Base-by-base conservation (phyloP, 64 coral and sea anemone genomes). In the Trachythela sp. region DNA sequence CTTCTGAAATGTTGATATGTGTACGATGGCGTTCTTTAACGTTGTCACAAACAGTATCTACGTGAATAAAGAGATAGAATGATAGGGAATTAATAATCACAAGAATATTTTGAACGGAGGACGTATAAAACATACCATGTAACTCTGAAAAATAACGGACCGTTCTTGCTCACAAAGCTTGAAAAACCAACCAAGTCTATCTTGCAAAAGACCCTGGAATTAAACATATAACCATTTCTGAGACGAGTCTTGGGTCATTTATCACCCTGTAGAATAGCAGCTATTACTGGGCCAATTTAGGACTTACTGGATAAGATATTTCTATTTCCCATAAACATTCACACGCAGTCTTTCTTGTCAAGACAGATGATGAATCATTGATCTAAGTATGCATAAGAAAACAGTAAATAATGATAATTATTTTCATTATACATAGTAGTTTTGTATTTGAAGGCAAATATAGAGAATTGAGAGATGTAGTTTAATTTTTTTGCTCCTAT, bases 241-340 rank as follows among this genome's bases (percentile, higher is more conserved):
- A 22, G 24, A 72, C 9, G 11, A 24, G 10, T 31, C 68, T 31
- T 14, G 29, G 29, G 17, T 2, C 17, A 72, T 24, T 1, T 2
- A 72, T 26, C 17, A 2, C 68, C 20, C 5, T n/a, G 15, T n/a
- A 2, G 5, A 68, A 6, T 6, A 68, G 18, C 59, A 68, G 2
- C 7, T 7, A 68, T n/a, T n/a, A 6, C 20, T 68, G 30, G 15
- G 3, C 7, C 30, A 68, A 8, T 22, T 22, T 22, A 0, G 13
- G 32, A 32, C 91, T 86, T 93, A 99, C 95, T 56, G 95, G 96
- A 88, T 99, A 99, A 45, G 91, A 91, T 30, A 94, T 48, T 43
- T 99, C 96, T 77, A 99, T 27, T 40, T 99, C 96, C 96, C 91
- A 99, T 24, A 99, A 71, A 48, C 96, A 99, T 86, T 99, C 96